Base-by-base conservation (phyloP, 53 echinoderm and acorn worm genomes). In the Holothuria scabra region DNA sequence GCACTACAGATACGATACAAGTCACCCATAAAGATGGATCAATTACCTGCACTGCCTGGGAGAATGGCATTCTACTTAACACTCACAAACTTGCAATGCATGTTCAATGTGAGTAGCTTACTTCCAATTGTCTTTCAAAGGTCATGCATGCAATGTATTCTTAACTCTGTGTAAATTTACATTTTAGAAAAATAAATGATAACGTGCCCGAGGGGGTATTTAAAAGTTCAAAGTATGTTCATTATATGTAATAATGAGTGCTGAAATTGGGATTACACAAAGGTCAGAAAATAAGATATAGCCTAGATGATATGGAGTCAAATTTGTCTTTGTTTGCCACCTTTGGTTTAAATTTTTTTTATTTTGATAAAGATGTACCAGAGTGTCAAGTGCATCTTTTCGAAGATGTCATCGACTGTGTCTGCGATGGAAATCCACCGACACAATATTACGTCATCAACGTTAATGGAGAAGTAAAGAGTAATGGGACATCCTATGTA, bases 11-110 rank as follows among this genome's bases (percentile, higher is more conserved):
- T 12, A 23, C 10, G 8, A 8, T 46, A 13, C 72, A 72, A 24
- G 72, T 72, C 12, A 72, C 23, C 46, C 72, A 72, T 72, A 72
- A 72, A 28, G 72, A 72, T 72, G 72, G 72, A 44, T 48, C 72
- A 46, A 44, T 72, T 44, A 38, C 48, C 25, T 72, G 72, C 11
- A 72, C 72, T 0, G 44, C 10, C 2, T 72, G 72, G 72, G 72
- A 72, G 5, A 38, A 44, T 48, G 72, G 2, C 21, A 3, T 14
- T 1, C 44, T 72, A 11, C 11, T 72, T 2, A 72, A 38, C 24
- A 38, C 37, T n/a, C 72, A 72, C 72, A 72, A 72, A 11, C 9
- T 72, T 25, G 72, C 72, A 11, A 10, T 72, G 10, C 72, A 44
- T 24, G 72, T 72, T 38, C 25, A 11, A 72, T 72, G 72, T 72